A percentile compares a stretch with the other conserved stretches of the same genome.
Evolutionary conservation across 1,140 invertebrate species (phyloP).

Genomic region (Ostrea edulis): DNA sequence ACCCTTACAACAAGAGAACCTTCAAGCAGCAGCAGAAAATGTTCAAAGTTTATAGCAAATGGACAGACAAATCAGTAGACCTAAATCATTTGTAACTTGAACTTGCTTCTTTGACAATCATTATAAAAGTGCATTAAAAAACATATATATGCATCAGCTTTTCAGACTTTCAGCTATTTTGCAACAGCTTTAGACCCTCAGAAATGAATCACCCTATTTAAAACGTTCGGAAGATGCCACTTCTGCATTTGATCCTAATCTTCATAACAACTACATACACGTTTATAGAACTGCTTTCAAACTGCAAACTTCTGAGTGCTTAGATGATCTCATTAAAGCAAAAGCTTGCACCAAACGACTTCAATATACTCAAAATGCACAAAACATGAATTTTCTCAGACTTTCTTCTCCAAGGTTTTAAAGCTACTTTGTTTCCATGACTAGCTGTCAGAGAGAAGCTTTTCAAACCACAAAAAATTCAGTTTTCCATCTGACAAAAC

Average conservation of each 20-base stretch:
- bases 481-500: conserved; percentile 13
- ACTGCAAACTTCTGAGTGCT: neutral
- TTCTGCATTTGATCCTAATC: conserved; percentile 12
- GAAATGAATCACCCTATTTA: conserved; percentile 8
- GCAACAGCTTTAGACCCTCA: neutral
- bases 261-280: neutral
- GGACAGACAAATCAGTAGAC: neutral
- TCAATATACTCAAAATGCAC: neutral
- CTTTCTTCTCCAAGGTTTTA: neutral
- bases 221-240: neutral
- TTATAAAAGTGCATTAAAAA: neutral
- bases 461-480: conserved; percentile 7
- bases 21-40: neutral
- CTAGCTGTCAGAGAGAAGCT: neutral
- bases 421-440: neutral
- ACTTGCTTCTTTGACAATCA: neutral
- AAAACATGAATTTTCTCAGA: neutral
- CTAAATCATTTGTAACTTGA: neutral
- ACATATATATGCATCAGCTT: neutral
- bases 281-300: conserved; percentile 14
- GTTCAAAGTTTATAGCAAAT: neutral
- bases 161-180: neutral
- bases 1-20: no score
- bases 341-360: neutral
- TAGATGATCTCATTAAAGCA: conserved; percentile 3